Evolutionary conservation across 2,113 vertebrate genomes (phyloP), one percentile per base, ranked within the genome.

Genomic region (Solea solea): DNA sequence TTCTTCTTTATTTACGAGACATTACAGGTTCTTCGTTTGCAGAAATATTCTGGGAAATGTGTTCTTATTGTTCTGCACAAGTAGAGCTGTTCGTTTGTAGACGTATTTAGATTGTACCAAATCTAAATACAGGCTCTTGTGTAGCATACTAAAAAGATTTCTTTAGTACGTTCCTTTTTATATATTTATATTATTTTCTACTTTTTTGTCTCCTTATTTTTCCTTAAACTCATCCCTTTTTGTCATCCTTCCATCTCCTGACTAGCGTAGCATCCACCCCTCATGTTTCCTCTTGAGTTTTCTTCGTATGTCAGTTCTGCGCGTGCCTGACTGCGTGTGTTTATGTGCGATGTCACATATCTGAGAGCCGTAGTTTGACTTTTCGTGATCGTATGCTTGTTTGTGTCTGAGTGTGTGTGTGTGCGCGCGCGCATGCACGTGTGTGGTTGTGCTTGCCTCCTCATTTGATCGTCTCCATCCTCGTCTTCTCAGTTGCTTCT

Each of bases 101-200:
- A 87, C 42, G 81, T 88, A 89, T 92, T 89, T 89, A 88, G 91
- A 90, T 88, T 86, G 46, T 16, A 80, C 9, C 44, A 7, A 67
- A 91, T 91, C 90, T 91, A 88, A 92, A 91, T 91, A 85, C 81
- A 61, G 80, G 76, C 87, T 88, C 78, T 82, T 86, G 75, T 86
- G 51, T 79, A 85, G 87, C 62, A 67, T 51, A 85, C 57, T 60
- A 74, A 88, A 90, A 89, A 91, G 84, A 81, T 92, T 91, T 74
- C 82, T 88, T 91, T 89, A 74, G 76, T 86, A 58, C 50, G 44
- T 72, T 84, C 84, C 56, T 12, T 81, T 66, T 62, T 73, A 34
- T 55, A 57, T 82, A 51, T 74, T 67, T 41, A 48, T n/a, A 16
- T 12, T 55, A 40, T 1, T 62, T 15, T 62, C n/a, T 16, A 41